phyloP scores from a whole-genome alignment of 1,140 invertebrate species.

The Lepidurus apus region DNA sequence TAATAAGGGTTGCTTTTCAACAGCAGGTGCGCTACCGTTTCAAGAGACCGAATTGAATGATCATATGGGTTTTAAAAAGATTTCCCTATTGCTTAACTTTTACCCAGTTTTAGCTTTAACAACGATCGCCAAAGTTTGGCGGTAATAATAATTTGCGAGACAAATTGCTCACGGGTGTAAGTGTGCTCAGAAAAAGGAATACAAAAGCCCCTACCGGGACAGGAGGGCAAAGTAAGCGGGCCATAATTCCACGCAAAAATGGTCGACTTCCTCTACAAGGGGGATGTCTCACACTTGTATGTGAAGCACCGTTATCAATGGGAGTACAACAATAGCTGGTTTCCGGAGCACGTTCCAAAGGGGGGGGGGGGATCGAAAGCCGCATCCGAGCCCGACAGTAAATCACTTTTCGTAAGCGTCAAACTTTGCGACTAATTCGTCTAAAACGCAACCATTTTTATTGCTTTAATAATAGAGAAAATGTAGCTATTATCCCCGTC shows the following conservation, averaged over 20 bases:
- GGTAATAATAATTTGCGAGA: too few relatives aligned
- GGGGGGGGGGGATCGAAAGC: not conserved
- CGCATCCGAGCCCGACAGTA: not conserved
- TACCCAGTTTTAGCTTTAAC: too few relatives aligned
- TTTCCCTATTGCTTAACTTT: too few relatives aligned
- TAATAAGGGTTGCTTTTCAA: not conserved
- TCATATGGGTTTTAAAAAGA: not conserved
- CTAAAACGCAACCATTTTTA: not conserved
- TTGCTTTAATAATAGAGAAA: not conserved
- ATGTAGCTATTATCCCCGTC: too few relatives aligned
- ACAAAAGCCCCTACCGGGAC: not conserved
- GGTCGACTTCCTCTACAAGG: conserved; percentile 2
- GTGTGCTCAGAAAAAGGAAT: not conserved
- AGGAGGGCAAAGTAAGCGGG: not conserved
- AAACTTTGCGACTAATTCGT: not conserved
- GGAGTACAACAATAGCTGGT: not conserved
- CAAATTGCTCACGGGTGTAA: not conserved
- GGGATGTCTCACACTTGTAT: not conserved
- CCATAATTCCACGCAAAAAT: conserved; percentile 5
- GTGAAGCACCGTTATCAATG: not conserved
- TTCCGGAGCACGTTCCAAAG: conserved; percentile 13
- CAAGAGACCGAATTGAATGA: not conserved
- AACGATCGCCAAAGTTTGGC: too few relatives aligned
- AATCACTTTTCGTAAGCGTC: not conserved
- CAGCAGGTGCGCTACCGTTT: not conserved